Evolutionary conservation across 2,888 invertebrate genomes (phyloP), one percentile per base, ranked within the genome.

Genomic region (Sialis lutaria): DNA sequence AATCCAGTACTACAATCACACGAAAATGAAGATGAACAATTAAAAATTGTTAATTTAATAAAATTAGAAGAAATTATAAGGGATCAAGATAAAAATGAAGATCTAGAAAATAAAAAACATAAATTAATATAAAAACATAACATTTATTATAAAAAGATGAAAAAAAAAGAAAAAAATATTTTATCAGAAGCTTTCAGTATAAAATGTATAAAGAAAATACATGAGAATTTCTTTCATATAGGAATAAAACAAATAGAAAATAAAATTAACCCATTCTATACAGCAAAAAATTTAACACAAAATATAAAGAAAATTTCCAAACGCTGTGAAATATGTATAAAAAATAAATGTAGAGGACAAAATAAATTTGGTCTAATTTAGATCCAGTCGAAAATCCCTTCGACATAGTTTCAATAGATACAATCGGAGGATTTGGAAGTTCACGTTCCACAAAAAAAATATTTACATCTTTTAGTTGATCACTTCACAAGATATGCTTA

Each of bases 401-500:
- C 48, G 53, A 59, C 49, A 59, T 60, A 35, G 48, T 57, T 6
- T 58, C 56, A 1, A 56, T 56, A 49, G 59, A 59, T 45, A 56
- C 57, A 7, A 54, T 60, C 12, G 57, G 58, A 22, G 56, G 57
- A 10, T 59, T 60, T 52, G 57, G 56, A 12, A 55, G 58, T 31
- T 53, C 51, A 40, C 44, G 57, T 31, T 60, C 57, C 10, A 54
- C 54, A 53, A 58, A 58, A 50, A 37, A 57, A 55, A n/a, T 57
- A 56, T 43, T 41, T 59, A 22, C 60, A 59, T 51, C 51, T 59
- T 6, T 49, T 58, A 45, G 55, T 57, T 31, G 57, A 60, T 45
- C 56, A 59, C 41, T 58, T 56, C 33, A 56, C 55, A 35, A 55
- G 58, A 55, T 56, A 53, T 44, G 58, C 57, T n/a, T n/a, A n/a